These are phyloP conservation scores for Tinea trinotella DNA, from an alignment of 2,888 invertebrate genomes.

Conservation along the genomic window DNA sequence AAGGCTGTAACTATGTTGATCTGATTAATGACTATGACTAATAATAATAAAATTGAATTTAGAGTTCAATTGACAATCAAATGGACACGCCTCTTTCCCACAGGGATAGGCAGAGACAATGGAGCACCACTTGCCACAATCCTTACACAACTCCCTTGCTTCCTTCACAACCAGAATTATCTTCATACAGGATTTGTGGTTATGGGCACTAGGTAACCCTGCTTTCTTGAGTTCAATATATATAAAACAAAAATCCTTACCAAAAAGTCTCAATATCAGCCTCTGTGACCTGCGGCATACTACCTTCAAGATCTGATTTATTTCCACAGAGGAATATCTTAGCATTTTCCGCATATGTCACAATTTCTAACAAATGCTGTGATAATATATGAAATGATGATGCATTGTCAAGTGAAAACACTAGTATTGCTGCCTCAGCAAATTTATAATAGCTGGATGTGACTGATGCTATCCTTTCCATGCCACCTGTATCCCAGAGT, in stretches of 20 bases:
- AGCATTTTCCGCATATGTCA: slow-evolving; percentile 94
- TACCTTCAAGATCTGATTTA: slow-evolving; percentile 85
- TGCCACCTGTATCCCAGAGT: slow-evolving; percentile 97
- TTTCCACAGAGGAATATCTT: slow-evolving; percentile 96
- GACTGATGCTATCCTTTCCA: slow-evolving; percentile 96
- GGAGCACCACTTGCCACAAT: no score
- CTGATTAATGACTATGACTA: no score
- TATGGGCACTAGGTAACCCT: no score
- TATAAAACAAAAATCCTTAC: slow-evolving; percentile 48
- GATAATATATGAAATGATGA: slow-evolving; percentile 94
- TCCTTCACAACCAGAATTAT: no score
- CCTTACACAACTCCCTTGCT: no score
- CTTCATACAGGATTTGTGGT: no score
- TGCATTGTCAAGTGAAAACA: slow-evolving; percentile 91
- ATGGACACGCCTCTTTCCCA: no score
- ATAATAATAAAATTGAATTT: no score
- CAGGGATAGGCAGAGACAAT: no score
- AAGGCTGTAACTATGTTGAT: no score
- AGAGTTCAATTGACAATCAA: no score
- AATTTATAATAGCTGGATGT: slow-evolving; percentile 97
- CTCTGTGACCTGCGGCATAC: slow-evolving; percentile 84
- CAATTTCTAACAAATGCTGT: slow-evolving; percentile 93
- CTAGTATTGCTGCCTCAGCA: slow-evolving; percentile 93
- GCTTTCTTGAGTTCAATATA: no score
- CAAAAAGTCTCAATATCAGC: slow-evolving; percentile 91